Percentiles rank a stretch among this genome's conserved stretches.
These are phyloP conservation scores for Telmatherina bonti DNA, from an alignment of 2,797 vertebrate species.

Conservation along the genomic window DNA sequence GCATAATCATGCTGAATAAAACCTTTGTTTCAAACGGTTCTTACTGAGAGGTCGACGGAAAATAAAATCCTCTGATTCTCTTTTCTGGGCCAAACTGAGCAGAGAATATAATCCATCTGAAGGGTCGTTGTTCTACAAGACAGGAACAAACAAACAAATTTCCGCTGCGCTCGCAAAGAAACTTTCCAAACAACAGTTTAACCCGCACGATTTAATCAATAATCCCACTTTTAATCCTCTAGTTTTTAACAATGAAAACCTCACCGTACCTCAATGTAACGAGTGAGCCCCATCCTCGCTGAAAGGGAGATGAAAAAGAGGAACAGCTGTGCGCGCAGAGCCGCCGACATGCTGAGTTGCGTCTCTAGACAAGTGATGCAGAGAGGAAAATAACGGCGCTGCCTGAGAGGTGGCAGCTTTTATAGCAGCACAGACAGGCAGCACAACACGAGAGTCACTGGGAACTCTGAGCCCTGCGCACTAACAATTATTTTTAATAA, in stretches of 20 bases:
- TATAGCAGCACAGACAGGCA: slow-evolving; percentile 68
- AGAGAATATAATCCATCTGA: slow-evolving; percentile 86
- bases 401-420: slow-evolving; percentile 62
- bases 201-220: background rate
- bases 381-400: slow-evolving; percentile 57
- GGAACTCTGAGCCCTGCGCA: slow-evolving; percentile 5
- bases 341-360: slow-evolving; percentile 81
- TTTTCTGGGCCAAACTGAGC: slow-evolving; percentile 86
- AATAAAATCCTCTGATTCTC: slow-evolving; percentile 85
- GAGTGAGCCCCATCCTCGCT: slow-evolving; percentile 83
- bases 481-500: slow-evolving; percentile 18
- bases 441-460: slow-evolving; percentile 48
- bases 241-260: background rate
- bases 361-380: slow-evolving; percentile 52
- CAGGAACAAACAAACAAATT: background rate
- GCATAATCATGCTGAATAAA: slow-evolving; percentile 32
- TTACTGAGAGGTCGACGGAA: slow-evolving; percentile 91
- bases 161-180: background rate
- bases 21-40: slow-evolving; percentile 63
- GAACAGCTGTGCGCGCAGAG: slow-evolving; percentile 82
- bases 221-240: background rate
- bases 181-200: slow-evolving; percentile 29
- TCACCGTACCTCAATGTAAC: slow-evolving; percentile 88
- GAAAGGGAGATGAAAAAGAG: slow-evolving; percentile 86
- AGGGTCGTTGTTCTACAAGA: slow-evolving; percentile 80